Conservation (phyloP, 2,888 invertebrate genomes). For the Beris morrisii region DNA sequence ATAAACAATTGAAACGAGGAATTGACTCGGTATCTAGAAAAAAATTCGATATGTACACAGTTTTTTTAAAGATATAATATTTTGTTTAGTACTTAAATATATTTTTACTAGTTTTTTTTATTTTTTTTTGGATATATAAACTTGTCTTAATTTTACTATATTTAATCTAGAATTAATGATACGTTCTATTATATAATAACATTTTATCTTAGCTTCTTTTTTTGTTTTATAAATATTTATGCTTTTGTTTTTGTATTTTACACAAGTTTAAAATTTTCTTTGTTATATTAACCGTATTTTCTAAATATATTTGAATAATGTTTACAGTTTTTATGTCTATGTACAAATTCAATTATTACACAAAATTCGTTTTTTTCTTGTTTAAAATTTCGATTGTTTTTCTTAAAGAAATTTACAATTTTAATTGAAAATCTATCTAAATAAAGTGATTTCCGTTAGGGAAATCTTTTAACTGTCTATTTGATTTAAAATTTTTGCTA, state of each 20-base stretch:
- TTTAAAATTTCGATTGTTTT: background rate
- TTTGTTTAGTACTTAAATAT: background rate
- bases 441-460: background rate
- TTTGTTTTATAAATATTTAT: background rate
- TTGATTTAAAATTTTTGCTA: background rate
- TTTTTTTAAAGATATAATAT: slow-evolving; percentile 10
- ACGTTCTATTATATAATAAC: background rate
- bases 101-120: background rate
- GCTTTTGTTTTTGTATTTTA: background rate
- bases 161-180: background rate
- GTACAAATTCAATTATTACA: background rate
- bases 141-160: slow-evolving; percentile 2
- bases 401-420: slow-evolving; percentile 9
- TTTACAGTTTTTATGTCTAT: background rate
- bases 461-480: too few relatives aligned
- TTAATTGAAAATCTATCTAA: slow-evolving; percentile 8
- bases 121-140: background rate
- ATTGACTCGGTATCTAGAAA: slow-evolving; percentile 38
- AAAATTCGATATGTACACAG: slow-evolving; percentile 36
- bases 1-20: slow-evolving; percentile 38
- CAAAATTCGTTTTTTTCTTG: background rate
- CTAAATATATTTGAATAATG: background rate
- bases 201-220: background rate
- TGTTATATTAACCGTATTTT: background rate
- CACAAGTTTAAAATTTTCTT: background rate